phyloP scores from a whole-genome alignment of 2,113 vertebrate species.

The Datnioides undecimradiatus region DNA sequence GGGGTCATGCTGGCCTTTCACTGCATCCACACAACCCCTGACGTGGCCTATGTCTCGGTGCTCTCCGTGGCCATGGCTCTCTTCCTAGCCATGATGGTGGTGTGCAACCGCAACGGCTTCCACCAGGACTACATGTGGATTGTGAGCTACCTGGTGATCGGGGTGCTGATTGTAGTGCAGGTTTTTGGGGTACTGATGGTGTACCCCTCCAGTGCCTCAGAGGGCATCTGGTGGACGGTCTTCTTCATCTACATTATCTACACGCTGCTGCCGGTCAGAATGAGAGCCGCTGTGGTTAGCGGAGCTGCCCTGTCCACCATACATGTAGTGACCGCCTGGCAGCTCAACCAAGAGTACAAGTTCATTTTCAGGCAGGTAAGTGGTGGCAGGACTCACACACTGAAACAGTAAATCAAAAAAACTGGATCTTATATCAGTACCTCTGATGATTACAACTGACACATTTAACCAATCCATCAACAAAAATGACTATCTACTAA shows the following conservation, averaged over 20 bases:
- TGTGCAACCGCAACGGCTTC: constrained; percentile 95
- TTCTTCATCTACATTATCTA: constrained; percentile 98
- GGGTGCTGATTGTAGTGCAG: constrained; percentile 90
- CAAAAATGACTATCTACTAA: not conserved
- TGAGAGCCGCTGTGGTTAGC: constrained; percentile 93
- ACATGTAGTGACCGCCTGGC: constrained; percentile 91
- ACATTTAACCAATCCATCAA: accelerated
- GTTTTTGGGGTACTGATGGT: constrained; percentile 86
- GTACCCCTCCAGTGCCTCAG: constrained; percentile 88
- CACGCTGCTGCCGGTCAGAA: constrained; percentile 95
- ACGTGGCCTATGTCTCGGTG: constrained; percentile 82
- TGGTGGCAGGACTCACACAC: not conserved
- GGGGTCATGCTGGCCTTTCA: constrained; percentile 93
- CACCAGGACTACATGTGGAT: constrained; percentile 98
- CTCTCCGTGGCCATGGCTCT: constrained; percentile 88
- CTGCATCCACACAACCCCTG: constrained; percentile 79
- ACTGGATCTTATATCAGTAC: too few relatives aligned
- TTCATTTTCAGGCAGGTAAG: constrained; percentile 93
- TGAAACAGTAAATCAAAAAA: not conserved
- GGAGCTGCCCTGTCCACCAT: constrained; percentile 88
- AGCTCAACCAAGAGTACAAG: constrained; percentile 85
- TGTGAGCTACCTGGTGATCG: constrained; percentile 95
- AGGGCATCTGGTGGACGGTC: constrained; percentile 94
- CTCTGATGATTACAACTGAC: not conserved
- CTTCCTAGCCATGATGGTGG: constrained; percentile 92